These are phyloP conservation scores for Psammodynastes pulverulentus DNA, from an alignment of 2,113 vertebrate species.

Conservation along the genomic window DNA sequence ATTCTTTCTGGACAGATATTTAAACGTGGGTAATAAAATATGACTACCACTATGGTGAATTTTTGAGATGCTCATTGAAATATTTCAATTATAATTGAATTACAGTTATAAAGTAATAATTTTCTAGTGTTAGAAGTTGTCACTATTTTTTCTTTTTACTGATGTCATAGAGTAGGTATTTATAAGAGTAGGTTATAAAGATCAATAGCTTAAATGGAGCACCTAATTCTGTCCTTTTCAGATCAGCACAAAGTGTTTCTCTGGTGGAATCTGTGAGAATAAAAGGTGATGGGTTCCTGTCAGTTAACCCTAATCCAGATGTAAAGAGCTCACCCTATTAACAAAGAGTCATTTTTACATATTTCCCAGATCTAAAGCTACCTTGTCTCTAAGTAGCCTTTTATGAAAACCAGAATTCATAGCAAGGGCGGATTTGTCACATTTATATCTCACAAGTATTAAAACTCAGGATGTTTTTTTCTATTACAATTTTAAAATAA, in stretches of 20 bases:
- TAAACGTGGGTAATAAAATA: constrained; percentile 52
- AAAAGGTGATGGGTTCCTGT: constrained; percentile 65
- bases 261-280: constrained; percentile 51
- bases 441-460: constrained; percentile 35
- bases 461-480: constrained; percentile 21
- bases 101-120: constrained; percentile 51
- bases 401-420: constrained; percentile 56
- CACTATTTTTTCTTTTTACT: constrained; percentile 64
- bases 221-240: constrained; percentile 70
- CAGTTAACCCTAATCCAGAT: constrained; percentile 73
- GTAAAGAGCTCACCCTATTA: constrained; percentile 70
- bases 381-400: constrained; percentile 65
- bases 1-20: constrained; percentile 53
- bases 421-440: constrained; percentile 40
- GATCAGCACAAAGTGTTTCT: constrained; percentile 61
- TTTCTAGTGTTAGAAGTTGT: constrained; percentile 63
- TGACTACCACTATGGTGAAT: constrained; percentile 46
- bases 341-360: constrained; percentile 64
- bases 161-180: constrained; percentile 72
- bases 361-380: constrained; percentile 68
- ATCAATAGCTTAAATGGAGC: constrained; percentile 71
- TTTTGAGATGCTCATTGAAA: constrained; percentile 52
- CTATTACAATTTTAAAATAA: constrained; percentile 1
- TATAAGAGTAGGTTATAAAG: constrained; percentile 72
- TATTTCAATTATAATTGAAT: constrained; percentile 37